Evolutionary conservation across 2,888 invertebrate species (phyloP), one percentile per base, ranked within the genome.

Genomic region (Trachelus iudaicus): DNA sequence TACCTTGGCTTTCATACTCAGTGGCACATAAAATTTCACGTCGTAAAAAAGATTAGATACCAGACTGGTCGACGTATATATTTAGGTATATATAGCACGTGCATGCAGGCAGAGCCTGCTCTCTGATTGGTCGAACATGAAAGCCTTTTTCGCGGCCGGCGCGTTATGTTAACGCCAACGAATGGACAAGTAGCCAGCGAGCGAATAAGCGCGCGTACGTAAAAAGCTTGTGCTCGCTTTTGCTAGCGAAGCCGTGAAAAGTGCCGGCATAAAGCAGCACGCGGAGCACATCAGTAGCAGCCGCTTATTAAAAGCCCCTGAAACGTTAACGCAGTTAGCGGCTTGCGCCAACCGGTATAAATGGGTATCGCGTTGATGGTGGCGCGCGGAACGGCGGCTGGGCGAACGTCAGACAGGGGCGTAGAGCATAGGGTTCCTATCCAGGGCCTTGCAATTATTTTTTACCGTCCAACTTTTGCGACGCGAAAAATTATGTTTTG

Each of bases 41-140:
- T 86, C 87, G 85, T 87, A 86, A 89, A 89, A 85, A 84, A 85
- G 85, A 89, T 89, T 87, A 89, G 84, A 85, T 81, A 81, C 73
- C 78, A 35, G 76, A 69, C 82, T 81, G 40, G 15, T 75, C 82
- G 79, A 77, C 77, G 79, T 33, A 12, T 69, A 69, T 69, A 15
- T 69, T 31, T 33, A 30, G 69, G 69, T 33, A 33, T 31, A 31
- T 13, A 23, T 69, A 33, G 11, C 4, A 11, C 4, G 33, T 69
- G n/a, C 33, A 69, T 33, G 33, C 69, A 33, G 33, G 31, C 31
- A 31, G 69, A 33, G 0, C 11, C 30, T 1, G 33, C 30, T 30
- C 69, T 33, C 30, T 4, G 69, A 69, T 69, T 69, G 69, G 33
- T 13, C 69, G 86, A 85, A 88, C 86, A 86, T 89, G 85, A 89